phyloP scores from a whole-genome alignment of 37 sponge, comb jelly and placozoan genomes.

The Beroe ovata region DNA sequence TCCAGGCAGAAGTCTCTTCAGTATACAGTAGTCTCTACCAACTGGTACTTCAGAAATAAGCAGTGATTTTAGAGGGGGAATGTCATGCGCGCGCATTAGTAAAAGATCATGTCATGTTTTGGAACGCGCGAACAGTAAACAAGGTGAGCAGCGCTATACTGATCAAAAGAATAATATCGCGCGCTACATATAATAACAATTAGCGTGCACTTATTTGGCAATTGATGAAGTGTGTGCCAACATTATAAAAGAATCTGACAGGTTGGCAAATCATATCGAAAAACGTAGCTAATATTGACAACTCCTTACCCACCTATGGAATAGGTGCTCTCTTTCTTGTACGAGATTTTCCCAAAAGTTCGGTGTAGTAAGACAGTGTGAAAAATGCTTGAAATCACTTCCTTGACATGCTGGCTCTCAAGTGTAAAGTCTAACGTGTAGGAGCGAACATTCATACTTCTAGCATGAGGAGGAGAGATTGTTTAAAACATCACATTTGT shows the following conservation, averaged over 20 bases:
- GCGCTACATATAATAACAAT: neutral
- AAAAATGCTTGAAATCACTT: conserved; percentile 58
- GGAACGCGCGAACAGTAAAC: neutral
- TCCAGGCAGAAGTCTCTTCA: no score
- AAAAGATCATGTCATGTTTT: no score
- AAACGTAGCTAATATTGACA: neutral
- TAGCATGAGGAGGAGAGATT: no score
- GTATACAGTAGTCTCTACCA: no score
- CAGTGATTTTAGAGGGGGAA: no score
- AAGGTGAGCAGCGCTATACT: neutral
- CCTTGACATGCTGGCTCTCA: conserved; percentile 62
- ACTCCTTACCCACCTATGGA: neutral
- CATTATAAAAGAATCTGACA: no score
- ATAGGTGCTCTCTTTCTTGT: conserved; percentile 48
- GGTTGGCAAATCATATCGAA: neutral
- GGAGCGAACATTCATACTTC: conserved; percentile 42
- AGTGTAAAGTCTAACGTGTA: conserved; percentile 49
- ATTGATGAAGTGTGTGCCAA: neutral
- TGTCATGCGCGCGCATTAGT: no score
- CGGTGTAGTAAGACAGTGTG: conserved; percentile 27
- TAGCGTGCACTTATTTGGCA: neutral
- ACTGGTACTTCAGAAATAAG: no score
- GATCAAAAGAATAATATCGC: neutral
- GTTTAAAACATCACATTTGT: no score
- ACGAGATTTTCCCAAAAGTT: conserved; percentile 58